phyloP scores from a whole-genome alignment of 1,140 invertebrate genomes.

The Hirudo medicinalis region DNA sequence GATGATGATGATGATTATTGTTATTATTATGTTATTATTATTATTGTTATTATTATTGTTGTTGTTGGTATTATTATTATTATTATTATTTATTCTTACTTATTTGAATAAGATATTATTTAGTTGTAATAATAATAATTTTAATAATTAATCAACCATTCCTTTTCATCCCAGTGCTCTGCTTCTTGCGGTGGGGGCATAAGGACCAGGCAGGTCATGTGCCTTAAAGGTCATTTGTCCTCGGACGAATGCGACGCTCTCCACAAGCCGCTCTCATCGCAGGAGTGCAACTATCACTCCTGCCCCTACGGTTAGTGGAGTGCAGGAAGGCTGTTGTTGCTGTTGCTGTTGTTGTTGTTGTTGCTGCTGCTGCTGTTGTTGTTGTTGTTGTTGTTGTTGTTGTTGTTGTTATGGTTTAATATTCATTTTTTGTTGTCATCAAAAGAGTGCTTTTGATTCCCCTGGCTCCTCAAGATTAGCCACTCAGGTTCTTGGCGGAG shows the following conservation, averaged over 20 bases:
- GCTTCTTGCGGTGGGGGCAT: slow-evolving; percentile 21
- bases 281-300: slow-evolving; percentile 20
- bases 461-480: too few relatives aligned
- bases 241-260: slow-evolving; percentile 16
- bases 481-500: too few relatives aligned
- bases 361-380: neutral
- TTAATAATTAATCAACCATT: too few relatives aligned
- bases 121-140: too few relatives aligned
- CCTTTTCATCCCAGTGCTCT: slow-evolving; percentile 16
- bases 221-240: slow-evolving; percentile 11
- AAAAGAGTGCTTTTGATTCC: too few relatives aligned
- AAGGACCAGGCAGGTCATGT: slow-evolving; percentile 17
- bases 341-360: neutral
- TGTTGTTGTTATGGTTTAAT: slow-evolving; percentile 1
- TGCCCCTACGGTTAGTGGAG: slow-evolving; percentile 21
- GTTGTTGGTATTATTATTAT: too few relatives aligned
- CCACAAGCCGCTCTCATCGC: slow-evolving; percentile 6
- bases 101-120: too few relatives aligned
- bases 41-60: too few relatives aligned
- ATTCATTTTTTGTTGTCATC: neutral
- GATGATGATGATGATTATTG: neutral
- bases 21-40: too few relatives aligned
- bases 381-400: neutral
- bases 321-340: neutral
- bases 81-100: too few relatives aligned